Evolutionary conservation across 2,113 vertebrate genomes (phyloP), one percentile per base, ranked within the genome.

Genomic region (Bothrops jararaca): DNA sequence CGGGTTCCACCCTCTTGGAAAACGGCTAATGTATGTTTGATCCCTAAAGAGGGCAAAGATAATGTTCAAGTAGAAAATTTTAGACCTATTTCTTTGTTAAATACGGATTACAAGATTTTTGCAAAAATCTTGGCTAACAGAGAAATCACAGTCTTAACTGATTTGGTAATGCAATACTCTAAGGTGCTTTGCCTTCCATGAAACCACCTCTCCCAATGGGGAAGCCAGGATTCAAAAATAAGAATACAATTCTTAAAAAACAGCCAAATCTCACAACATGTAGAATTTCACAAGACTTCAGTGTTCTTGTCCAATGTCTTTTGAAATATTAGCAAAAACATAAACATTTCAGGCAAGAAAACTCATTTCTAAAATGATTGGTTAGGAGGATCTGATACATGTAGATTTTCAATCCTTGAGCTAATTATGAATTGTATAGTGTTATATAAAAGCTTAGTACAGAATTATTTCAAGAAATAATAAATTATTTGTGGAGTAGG

Each of bases 111-210:
- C n/a, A n/a, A n/a, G n/a, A n/a, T n/a, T n/a, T n/a, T n/a, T n/a
- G n/a, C n/a, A n/a, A n/a, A n/a, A n/a, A n/a, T n/a, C n/a, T n/a
- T n/a, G n/a, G n/a, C n/a, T n/a, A n/a, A n/a, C n/a, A n/a, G 95
- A 26, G 22, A 48, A 90, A 29, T 92, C 89, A 92, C 91, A 95
- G 3, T 91, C 85, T 85, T 80, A 74, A 39, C 15, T 9, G 34
- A 39, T 39, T 80, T 80, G 34, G 34, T 74, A 74, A 74, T 39
- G 15, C n/a, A 74, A n/a, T 39, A 39, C 34, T 39, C 34, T 39
- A 3, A 39, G 69, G 6, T 39, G n/a, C 69, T 74, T 34, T 74
- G n/a, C 15, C n/a, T 39, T 2, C 15, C 15, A 1, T 74, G 64
- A 74, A 18, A 74, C 64, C 5, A 74, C 12, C 5, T 18, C 64